These are phyloP conservation scores for Drosophila pruinosa DNA, from an alignment of 1,140 invertebrate species.

Conservation along the genomic window DNA sequence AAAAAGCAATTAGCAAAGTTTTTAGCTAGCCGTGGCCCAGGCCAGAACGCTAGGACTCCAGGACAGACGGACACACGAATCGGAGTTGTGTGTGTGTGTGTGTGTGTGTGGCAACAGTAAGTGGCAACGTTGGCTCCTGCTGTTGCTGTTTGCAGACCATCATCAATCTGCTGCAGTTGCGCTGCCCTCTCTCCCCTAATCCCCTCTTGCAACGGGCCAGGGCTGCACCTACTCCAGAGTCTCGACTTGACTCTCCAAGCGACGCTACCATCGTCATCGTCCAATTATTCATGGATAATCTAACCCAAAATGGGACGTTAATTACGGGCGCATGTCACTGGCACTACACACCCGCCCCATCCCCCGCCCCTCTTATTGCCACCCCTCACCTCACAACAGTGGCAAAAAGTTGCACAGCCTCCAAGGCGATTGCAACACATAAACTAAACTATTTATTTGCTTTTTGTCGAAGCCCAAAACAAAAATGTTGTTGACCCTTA, in stretches of 20 bases:
- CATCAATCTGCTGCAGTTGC: conserved; percentile 72
- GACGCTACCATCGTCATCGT: conserved; percentile 44
- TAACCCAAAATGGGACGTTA: conserved; percentile 82
- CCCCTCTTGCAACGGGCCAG: not conserved
- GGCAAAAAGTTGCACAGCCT: not conserved
- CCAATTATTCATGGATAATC: conserved; percentile 82
- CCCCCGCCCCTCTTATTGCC: not conserved
- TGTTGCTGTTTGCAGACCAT: conserved; percentile 35
- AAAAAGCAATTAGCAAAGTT: conserved; percentile 82
- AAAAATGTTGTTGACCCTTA: not conserved
- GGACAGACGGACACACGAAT: not conserved
- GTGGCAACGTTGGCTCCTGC: not conserved
- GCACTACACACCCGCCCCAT: conserved; percentile 21
- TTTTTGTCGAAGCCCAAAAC: conserved; percentile 20
- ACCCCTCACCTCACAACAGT: not conserved
- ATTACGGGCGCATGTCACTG: conserved; percentile 78
- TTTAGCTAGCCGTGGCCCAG: conserved; percentile 31
- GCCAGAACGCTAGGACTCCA: not conserved
- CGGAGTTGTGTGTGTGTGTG: not conserved
- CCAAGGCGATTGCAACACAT: conserved; percentile 32
- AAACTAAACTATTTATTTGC: conserved; percentile 41
- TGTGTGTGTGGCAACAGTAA: not conserved
- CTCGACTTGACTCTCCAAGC: not conserved
- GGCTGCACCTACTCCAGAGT: conserved; percentile 28
- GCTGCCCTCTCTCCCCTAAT: not conserved